phyloP scores from a whole-genome alignment of 1,140 invertebrate genomes.

The Formica selysi region DNA sequence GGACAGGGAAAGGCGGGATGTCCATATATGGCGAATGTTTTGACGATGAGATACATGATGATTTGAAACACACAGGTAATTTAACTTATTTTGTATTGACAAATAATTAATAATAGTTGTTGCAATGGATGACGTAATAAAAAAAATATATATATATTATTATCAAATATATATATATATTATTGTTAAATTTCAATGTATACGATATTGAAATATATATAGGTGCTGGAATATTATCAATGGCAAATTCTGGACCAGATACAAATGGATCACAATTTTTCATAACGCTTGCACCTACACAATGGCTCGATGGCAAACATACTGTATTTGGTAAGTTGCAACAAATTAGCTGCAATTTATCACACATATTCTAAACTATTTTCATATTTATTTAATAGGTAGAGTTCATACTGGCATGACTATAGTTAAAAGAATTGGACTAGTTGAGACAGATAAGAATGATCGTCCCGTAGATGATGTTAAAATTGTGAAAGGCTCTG shows the following conservation, averaged over 20 bases:
- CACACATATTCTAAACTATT: not conserved
- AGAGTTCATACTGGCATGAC: slow-evolving; percentile 95
- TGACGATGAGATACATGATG: slow-evolving; percentile 97
- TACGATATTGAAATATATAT: slow-evolving; percentile 70
- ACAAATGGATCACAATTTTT: slow-evolving; percentile 99
- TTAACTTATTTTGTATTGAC: not conserved
- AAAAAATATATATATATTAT: not conserved
- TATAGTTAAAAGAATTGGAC: slow-evolving; percentile 95
- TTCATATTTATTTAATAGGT: slow-evolving; percentile 79
- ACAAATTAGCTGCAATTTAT: not conserved
- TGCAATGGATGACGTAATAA: not conserved
- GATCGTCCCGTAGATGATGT: slow-evolving; percentile 97
- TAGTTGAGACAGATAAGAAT: slow-evolving; percentile 96
- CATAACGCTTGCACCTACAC: slow-evolving; percentile 97
- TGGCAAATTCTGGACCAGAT: slow-evolving; percentile 98
- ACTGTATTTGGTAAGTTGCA: slow-evolving; percentile 94
- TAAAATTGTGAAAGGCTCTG: slow-evolving; percentile 91
- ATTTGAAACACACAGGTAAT: slow-evolving; percentile 91
- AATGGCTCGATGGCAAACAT: slow-evolving; percentile 99
- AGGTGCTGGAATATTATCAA: slow-evolving; percentile 93
- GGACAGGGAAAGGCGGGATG: slow-evolving; percentile 97
- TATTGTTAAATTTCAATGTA: not conserved
- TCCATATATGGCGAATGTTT: slow-evolving; percentile 99
- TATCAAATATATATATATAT: slow-evolving; percentile 5
- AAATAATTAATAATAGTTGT: not conserved